phyloP scores from a whole-genome alignment of 2,797 vertebrate genomes.

The Acipenser oxyrinchus region DNA sequence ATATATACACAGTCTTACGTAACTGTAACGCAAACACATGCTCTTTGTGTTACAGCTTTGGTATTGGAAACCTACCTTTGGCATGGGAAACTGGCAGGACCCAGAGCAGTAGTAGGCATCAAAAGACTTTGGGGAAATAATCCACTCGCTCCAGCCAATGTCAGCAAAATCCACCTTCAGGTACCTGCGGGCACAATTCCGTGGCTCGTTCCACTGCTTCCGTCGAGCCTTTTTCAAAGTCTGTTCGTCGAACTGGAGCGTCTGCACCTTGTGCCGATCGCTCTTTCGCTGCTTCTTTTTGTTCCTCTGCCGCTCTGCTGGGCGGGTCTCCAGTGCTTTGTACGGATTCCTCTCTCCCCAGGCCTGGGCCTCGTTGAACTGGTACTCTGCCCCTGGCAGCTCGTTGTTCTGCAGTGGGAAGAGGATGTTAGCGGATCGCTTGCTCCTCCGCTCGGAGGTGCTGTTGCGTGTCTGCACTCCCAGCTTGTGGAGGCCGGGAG shows the following conservation, averaged over 20 bases:
- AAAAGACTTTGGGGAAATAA: slow-evolving; percentile 94
- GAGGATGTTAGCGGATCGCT: slow-evolving; percentile 60
- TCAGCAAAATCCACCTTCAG: slow-evolving; percentile 97
- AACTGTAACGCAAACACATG: not conserved
- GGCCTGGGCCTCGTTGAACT: slow-evolving; percentile 49
- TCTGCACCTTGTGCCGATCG: slow-evolving; percentile 70
- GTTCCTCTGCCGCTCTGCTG: slow-evolving; percentile 58
- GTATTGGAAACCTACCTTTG: slow-evolving; percentile 67
- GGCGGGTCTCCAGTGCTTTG: slow-evolving; percentile 63
- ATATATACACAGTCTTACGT: not conserved
- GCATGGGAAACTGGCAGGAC: slow-evolving; percentile 94
- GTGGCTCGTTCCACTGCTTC: slow-evolving; percentile 87
- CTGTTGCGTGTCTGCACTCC: slow-evolving; percentile 36
- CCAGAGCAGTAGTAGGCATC: slow-evolving; percentile 93
- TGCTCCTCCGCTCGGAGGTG: slow-evolving; percentile 45
- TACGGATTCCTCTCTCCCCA: slow-evolving; percentile 76
- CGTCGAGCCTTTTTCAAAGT: slow-evolving; percentile 85
- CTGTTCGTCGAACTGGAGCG: slow-evolving; percentile 87
- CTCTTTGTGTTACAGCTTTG: no score
- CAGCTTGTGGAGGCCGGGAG: slow-evolving; percentile 36
- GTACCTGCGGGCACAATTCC: slow-evolving; percentile 79
- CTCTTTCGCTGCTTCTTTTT: slow-evolving; percentile 78
- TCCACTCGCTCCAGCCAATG: slow-evolving; percentile 98
- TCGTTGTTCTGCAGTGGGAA: slow-evolving; percentile 88
- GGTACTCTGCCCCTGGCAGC: slow-evolving; percentile 79